A percentile compares a stretch with the other conserved stretches of the same genome.
phyloP scores from a whole-genome alignment of 1,140 invertebrate species.

The Anadara kagoshimensis region DNA sequence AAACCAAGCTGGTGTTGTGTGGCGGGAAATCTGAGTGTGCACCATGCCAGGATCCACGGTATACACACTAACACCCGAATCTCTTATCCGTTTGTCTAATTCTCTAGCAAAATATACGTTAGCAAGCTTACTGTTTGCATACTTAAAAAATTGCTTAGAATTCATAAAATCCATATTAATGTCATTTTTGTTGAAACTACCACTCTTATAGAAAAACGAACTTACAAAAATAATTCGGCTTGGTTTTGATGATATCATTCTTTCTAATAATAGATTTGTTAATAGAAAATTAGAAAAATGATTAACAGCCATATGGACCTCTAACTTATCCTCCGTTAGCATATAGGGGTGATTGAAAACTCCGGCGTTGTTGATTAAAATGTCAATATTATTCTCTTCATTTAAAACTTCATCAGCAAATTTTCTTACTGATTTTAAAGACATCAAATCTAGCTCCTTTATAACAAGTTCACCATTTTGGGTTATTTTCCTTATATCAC shows the following conservation, averaged over 20 bases:
- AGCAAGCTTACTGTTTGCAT: conserved; percentile 77
- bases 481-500: conserved; percentile 85
- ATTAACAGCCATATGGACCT: conserved; percentile 71
- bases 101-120: conserved; percentile 74
- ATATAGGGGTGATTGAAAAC: conserved; percentile 61
- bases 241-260: conserved; percentile 79
- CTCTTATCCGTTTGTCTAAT: conserved; percentile 71
- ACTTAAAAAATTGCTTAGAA: conserved; percentile 77
- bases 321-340: conserved; percentile 68
- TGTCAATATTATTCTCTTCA: conserved; percentile 63
- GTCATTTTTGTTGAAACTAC: conserved; percentile 59
- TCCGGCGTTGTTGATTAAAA: conserved; percentile 90
- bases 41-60: conserved; percentile 71
- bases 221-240: conserved; percentile 91
- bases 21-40: conserved; percentile 77
- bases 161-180: conserved; percentile 86
- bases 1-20: conserved; percentile 81
- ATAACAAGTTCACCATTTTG: conserved; percentile 84
- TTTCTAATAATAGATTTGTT: conserved; percentile 84
- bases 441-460: conserved; percentile 83
- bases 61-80: conserved; percentile 65
- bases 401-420: conserved; percentile 82
- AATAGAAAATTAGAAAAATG: conserved; percentile 85
- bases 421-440: conserved; percentile 82
- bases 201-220: conserved; percentile 81